These are phyloP conservation scores for Coelogynopora nodosa DNA, from an alignment of 2,888 invertebrate species.

Conservation along the genomic window DNA sequence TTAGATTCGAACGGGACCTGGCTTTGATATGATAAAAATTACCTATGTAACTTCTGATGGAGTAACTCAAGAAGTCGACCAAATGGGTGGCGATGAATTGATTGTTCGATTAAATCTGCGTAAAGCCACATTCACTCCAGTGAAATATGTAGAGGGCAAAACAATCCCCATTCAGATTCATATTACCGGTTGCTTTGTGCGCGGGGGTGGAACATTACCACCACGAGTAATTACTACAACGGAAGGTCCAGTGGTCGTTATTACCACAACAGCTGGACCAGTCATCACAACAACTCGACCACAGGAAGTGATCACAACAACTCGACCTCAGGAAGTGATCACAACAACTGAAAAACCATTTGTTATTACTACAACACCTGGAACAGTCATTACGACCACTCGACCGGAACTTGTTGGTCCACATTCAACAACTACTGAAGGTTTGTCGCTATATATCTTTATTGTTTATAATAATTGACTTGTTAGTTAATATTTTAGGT, in stretches of 20 bases:
- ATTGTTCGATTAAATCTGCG: not conserved
- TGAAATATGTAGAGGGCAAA: not conserved
- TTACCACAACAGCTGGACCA: not conserved
- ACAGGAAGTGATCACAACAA: not conserved
- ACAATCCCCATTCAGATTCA: not conserved
- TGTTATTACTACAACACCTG: not conserved
- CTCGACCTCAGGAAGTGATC: not conserved
- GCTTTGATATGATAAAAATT: not conserved
- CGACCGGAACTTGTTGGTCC: no score
- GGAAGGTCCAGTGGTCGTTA: not conserved
- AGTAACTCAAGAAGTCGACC: not conserved
- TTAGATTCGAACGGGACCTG: not conserved
- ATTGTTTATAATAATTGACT: no score
- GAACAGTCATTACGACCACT: no score
- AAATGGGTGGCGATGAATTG: not conserved
- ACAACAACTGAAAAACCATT: not conserved
- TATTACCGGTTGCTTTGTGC: not conserved
- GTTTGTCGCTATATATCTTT: no score
- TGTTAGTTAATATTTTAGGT: not conserved
- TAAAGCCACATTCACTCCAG: not conserved
- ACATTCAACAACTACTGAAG: no score
- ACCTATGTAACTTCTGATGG: not conserved
- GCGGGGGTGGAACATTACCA: not conserved
- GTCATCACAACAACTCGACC: not conserved
- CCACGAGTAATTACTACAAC: not conserved